These are phyloP conservation scores for Noctuana brunneofusca DNA, from an alignment of 2,888 invertebrate genomes.

Conservation along the genomic window DNA sequence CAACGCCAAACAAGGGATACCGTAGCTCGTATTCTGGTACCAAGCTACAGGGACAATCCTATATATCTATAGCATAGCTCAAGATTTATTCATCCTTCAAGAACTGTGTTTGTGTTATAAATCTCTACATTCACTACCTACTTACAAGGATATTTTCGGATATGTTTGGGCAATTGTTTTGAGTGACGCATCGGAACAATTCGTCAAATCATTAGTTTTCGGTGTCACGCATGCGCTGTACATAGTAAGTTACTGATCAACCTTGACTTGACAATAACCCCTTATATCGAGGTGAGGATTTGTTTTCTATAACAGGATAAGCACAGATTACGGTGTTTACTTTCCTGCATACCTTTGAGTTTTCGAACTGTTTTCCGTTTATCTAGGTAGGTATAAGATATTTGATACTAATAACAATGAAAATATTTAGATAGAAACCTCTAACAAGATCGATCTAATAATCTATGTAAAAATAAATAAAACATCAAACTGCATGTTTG, in stretches of 20 bases:
- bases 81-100: no score
- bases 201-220: conserved; percentile 55
- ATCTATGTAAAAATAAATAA: no score
- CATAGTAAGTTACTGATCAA: conserved; percentile 55
- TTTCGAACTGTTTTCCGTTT: conserved; percentile 1
- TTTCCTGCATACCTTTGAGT: conserved; percentile 19
- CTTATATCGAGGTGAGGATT: conserved; percentile 52
- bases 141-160: conserved; percentile 20
- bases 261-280: conserved; percentile 55
- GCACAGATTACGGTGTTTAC: conserved; percentile 25
- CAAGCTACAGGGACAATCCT: no score
- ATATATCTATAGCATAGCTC: no score
- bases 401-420: background rate
- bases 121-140: conserved; percentile 8
- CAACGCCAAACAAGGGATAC: no score
- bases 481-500: no score
- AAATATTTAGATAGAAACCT: no score
- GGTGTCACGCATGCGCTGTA: conserved; percentile 50
- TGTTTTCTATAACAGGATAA: conserved; percentile 51
- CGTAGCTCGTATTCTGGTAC: no score
- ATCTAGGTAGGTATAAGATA: background rate
- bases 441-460: no score
- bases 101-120: conserved; percentile 15
- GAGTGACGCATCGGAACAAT: conserved; percentile 46
- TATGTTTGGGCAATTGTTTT: conserved; percentile 38